phyloP scores from a whole-genome alignment of 2,888 invertebrate genomes.

The Cetonia aurata region DNA sequence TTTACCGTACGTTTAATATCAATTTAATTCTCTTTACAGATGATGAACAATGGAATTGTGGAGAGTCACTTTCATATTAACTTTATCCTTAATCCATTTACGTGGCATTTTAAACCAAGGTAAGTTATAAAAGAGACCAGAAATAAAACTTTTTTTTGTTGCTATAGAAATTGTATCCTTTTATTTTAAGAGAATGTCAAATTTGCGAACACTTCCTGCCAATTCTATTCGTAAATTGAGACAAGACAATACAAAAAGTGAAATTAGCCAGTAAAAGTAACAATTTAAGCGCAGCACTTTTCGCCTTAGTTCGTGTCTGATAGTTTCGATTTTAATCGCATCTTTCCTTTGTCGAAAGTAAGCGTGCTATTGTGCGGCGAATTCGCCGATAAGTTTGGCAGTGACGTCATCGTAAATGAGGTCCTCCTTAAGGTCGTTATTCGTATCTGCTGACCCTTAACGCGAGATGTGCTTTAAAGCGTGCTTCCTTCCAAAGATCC shows the following conservation, averaged over 20 bases:
- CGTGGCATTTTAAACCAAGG: conserved; percentile 50
- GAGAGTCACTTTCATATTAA: conserved; percentile 52
- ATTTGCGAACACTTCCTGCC: conserved; percentile 2
- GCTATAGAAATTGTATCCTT: neutral
- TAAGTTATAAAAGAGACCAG: conserved; percentile 29
- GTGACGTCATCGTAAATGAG: conserved; percentile 31
- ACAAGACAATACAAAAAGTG: conserved; percentile 12
- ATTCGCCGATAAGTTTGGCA: conserved; percentile 22
- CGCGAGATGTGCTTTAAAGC: conserved; percentile 21
- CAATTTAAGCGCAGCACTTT: conserved; percentile 5
- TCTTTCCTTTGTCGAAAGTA: conserved; percentile 18
- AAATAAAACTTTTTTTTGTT: too few species aligned
- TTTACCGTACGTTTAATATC: too few species aligned
- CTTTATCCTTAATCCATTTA: conserved; percentile 53
- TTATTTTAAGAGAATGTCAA: neutral
- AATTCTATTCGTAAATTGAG: neutral
- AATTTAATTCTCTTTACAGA: conserved; percentile 55
- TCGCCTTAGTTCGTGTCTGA: neutral
- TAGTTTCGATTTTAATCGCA: conserved; percentile 4
- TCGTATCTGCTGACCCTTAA: conserved; percentile 25
- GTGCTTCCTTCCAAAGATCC: conserved; percentile 27
- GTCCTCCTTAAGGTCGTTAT: conserved; percentile 36
- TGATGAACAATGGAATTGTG: conserved; percentile 59
- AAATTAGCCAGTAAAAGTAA: conserved; percentile 32
- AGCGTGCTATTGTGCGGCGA: conserved; percentile 3